Evolutionary conservation across 2,797 vertebrate species (phyloP), one percentile per base, ranked within the genome.

Genomic region (Gobionotothen gibberifrons): DNA sequence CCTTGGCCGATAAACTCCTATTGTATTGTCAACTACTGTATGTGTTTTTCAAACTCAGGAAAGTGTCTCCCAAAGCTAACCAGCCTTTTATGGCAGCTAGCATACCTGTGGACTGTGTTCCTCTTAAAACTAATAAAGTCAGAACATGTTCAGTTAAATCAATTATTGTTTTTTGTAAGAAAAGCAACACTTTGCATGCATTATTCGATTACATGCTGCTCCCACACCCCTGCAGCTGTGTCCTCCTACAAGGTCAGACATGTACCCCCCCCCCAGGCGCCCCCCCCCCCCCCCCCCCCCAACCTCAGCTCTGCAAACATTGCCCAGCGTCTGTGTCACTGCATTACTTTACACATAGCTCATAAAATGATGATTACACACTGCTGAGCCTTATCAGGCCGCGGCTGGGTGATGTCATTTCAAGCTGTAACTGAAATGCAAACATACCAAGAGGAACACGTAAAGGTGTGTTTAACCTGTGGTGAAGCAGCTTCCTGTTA

Each of bases 351-450:
- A 51, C 78, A 62, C 72, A 58, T 57, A 46, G 81, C 75, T 82
- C 85, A 82, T 89, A 87, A 87, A 86, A 61, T 48, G 5, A 67
- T 85, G 85, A 91, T 90, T 87, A 80, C 86, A 88, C 81, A 40
- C 71, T 53, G 22, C 1, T 36, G 32, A 36, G 65, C 58, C 76
- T 90, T 89, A 92, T 91, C 91, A 55, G 79, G 57, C 73, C 76
- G 55, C 42, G 13, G 74, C 62, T 10, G 5, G 0, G 69, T 91
- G 92, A 94, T 90, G 90, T 91, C 76, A 92, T 90, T 68, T 43
- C 72, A 73, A 75, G 60, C 87, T 40, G 75, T 67, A 57, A 79
- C 83, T 65, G 52, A 74, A 91, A 88, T 59, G 83, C 87, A 90
- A 92, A 89, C 88, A 87, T 71, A 65, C 69, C 79, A 47, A 36